Percentiles rank a stretch among this genome's conserved stretches.
phyloP scores from a whole-genome alignment of 1,140 invertebrate genomes.

The Caligus rogercresseyi region DNA sequence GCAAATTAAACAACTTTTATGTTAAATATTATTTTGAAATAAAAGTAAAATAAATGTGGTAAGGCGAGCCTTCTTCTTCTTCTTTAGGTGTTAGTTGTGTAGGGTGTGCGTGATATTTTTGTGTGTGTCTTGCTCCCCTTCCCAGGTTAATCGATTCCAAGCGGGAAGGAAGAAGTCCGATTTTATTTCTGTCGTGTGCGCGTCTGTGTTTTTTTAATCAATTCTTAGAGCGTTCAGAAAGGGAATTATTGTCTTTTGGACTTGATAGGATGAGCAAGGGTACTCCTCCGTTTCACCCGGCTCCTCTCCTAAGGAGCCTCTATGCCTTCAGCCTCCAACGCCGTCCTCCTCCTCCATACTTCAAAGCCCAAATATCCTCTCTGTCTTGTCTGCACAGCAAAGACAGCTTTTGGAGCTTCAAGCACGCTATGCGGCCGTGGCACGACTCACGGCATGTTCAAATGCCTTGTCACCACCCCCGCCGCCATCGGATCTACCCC shows the following conservation, averaged over 20 bases:
- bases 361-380: not conserved
- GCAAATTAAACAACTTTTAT: too few relatives aligned
- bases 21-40: too few relatives aligned
- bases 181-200: not conserved
- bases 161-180: too few relatives aligned
- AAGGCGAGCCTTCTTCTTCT: too few relatives aligned
- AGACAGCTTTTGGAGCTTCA: constrained; percentile 14
- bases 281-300: not conserved
- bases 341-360: not conserved
- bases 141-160: not conserved
- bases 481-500: not conserved
- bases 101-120: too few relatives aligned
- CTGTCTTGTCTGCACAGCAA: not conserved
- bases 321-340: not conserved
- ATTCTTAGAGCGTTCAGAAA: not conserved
- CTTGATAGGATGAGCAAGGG: not conserved
- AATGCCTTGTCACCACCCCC: not conserved
- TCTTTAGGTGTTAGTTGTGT: too few relatives aligned
- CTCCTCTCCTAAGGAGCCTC: not conserved
- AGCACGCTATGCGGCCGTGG: constrained; percentile 8
- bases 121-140: too few relatives aligned
- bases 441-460: not conserved
- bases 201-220: not conserved
- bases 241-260: not conserved
- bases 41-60: too few relatives aligned